phyloP scores from a whole-genome alignment of 2,797 vertebrate species.

The Amblyraja radiata region DNA sequence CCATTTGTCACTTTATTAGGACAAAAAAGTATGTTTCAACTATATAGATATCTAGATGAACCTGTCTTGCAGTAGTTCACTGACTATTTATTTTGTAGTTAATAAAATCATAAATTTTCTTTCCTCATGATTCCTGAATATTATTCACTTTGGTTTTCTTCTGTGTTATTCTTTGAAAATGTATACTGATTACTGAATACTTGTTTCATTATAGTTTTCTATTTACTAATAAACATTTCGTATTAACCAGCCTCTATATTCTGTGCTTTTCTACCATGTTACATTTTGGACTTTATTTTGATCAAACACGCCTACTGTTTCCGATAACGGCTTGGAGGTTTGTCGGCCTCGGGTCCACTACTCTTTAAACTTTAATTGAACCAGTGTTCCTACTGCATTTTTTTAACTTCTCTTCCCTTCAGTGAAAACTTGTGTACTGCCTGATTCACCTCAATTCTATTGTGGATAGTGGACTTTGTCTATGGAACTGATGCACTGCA shows the following conservation, averaged over 20 bases:
- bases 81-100: background rate
- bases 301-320: too few species aligned
- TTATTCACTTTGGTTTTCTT: background rate
- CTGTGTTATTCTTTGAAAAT: background rate
- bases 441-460: too few species aligned
- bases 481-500: too few species aligned
- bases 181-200: background rate
- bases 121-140: background rate
- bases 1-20: background rate
- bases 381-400: background rate
- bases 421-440: too few species aligned
- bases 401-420: too few species aligned
- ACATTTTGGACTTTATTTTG: too few species aligned
- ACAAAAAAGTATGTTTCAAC: background rate
- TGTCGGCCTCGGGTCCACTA: too few species aligned
- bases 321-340: too few species aligned
- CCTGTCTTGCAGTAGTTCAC: background rate
- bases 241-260: background rate
- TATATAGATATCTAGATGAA: background rate
- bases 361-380: background rate
- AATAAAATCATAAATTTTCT: too few species aligned
- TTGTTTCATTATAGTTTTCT: background rate
- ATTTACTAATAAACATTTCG: background rate
- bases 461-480: too few species aligned
- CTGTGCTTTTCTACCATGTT: background rate